Evolutionary conservation across 2,797 vertebrate species (phyloP), one percentile per base, ranked within the genome.

Genomic region (Antennarius maculatus): DNA sequence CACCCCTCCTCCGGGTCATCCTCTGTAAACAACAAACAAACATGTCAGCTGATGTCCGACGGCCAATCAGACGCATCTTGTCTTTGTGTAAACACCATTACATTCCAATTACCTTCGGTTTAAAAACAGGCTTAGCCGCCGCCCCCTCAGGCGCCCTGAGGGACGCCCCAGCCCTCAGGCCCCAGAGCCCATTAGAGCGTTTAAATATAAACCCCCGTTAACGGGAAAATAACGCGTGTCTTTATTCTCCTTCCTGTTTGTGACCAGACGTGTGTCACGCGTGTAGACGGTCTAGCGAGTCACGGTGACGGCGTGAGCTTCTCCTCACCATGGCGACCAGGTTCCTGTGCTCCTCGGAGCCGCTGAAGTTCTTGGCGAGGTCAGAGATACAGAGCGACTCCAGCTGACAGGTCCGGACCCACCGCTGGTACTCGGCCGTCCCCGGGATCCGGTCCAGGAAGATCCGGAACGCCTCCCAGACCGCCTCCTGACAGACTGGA

Each of bases 401-500:
- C 12, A 86, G 92, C 58, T 96, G 96, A 85, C 97, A 99, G 42
- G 86, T 78, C 71, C 92, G 92, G 54, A 99, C 95, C 96, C 96
- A 98, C 55, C 80, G 84, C 89, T 96, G 95, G 83, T 97, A 97
- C 86, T 98, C 96, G 0, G 77, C 77, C 7, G 93, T 93, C 58
- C 95, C 95, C 0, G 97, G 96, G 85, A 98, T 96, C 59, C 94
- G 91, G 90, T 96, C 95, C 61, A 96, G 88, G 91, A 98, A 99
- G 86, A 97, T 96, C 77, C 95, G 89, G 74, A 96, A 96, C 1
- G 96, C 96, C 92, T 98, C 96, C 97, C 97, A 98, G 14, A 97
- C 95, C 0, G 94, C 96, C 89, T 98, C 96, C 92, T 98, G 97
- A 81, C 96, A 98, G 41, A 97, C 96, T 98, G 89, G 79, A 14